Evolutionary conservation across 1,140 invertebrate genomes (phyloP), one percentile per base, ranked within the genome.

Genomic region (Nephotettix cincticeps): DNA sequence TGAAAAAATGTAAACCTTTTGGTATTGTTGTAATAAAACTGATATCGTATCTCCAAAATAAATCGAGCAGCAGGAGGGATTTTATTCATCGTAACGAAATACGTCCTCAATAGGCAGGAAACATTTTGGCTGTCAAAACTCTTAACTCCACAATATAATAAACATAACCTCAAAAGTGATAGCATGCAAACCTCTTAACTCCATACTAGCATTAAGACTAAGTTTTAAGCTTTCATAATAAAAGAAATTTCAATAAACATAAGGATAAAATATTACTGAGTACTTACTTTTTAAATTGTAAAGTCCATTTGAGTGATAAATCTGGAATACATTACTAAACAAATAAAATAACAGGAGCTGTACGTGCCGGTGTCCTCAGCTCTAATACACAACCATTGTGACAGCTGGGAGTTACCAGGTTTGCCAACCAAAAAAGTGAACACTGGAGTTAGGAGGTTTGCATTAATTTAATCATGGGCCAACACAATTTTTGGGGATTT

Each of bases 321-420:
- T 4, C 11, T 13, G 25, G 23, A 27, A 63, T 27, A 9, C 29
- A 21, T 27, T 9, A 13, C 58, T 4, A 27, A 63, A 30, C 27
- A 9, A 2, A 4, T 19, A 3, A 40, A 17, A 6, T 23, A 30
- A 65, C 28, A 30, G 17, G n/a, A 36, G 63, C 63, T 4, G 28
- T 65, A 23, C 63, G 36, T 1, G 27, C 11, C 9, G 11, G 28
- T 65, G 63, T 36, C 11, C 36, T 65, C 63, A 65, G n/a, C 28
- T 65, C n/a, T 40, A 6, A 32, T 40, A 32, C 29, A 65, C 63
- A 6, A 36, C 63, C 13, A 61, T 23, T 9, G 1, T 9, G 9
- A 19, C 32, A 40, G 19, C 29, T 65, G 30, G 63, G 63, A 65
- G 63, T 65, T 65, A 65, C 63, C 63, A 61, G 27, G 56, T 61